Evolutionary conservation across 2,888 invertebrate genomes (phyloP), one percentile per base, ranked within the genome.

Genomic region (Drosophila setosimentum): DNA sequence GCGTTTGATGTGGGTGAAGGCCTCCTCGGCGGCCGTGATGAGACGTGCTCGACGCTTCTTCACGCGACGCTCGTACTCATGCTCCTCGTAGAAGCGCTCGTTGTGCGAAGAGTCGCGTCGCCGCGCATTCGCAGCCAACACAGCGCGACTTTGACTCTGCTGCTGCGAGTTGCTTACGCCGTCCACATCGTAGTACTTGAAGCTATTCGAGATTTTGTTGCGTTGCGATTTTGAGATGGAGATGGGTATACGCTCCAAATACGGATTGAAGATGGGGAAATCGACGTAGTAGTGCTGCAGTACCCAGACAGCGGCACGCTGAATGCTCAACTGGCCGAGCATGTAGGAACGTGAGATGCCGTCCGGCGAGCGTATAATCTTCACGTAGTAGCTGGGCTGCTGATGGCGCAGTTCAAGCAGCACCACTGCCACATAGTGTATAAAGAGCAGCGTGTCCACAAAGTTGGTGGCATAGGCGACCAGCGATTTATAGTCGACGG

Each of bases 121-220:
- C 21, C 98, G 95, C 0, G 97, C 96, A 85, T 96, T 96, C 2
- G 97, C 96, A 3, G 96, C 95, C 77, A 96, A 89, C 89, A 96
- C 94, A 0, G 95, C 95, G 42, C 95, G 93, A 10, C 96, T 95
- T 89, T 96, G 97, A 68, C 96, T 96, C 65, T 96, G 94, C 76
- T 96, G 95, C 50, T 95, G 94, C 60, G 95, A 94, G 4, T 95
- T 94, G 82, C 95, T 96, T 0, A 96, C 95, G 7, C 96, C 97
- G 91, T 99, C 99, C 10, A 99, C 98, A 93, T 99, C 98, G 93
- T 99, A 99, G 92, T 99, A 98, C 93, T 99, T 99, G 91, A 98
- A 98, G 92, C 97, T 97, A 53, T 96, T 96, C 0, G 95, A 95
- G 60, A 93, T 93, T 82, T 96, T 96, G 92, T 97, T 96, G 35